These are phyloP conservation scores for Maniola jurtina DNA, from an alignment of 1,140 invertebrate genomes.

Conservation along the genomic window DNA sequence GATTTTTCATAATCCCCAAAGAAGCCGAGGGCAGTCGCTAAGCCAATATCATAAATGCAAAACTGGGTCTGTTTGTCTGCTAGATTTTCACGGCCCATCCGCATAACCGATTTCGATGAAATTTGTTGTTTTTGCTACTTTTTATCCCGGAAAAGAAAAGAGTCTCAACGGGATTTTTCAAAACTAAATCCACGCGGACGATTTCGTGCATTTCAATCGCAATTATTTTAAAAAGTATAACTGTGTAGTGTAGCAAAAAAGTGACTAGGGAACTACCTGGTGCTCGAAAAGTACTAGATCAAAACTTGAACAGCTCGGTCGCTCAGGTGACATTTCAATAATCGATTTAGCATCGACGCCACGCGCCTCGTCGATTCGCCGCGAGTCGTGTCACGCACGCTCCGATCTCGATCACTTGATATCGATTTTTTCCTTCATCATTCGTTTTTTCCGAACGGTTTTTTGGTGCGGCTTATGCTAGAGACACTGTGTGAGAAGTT, in stretches of 20 bases:
- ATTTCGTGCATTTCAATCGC: too few species aligned
- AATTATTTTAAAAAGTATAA: too few species aligned
- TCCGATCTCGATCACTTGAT: constrained; percentile 37
- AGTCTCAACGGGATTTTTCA: too few species aligned
- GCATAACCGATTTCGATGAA: too few species aligned
- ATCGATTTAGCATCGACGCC: constrained; percentile 60
- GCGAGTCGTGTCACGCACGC: constrained; percentile 63
- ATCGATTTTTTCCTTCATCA: constrained; percentile 57
- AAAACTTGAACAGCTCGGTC: background rate
- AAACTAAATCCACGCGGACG: too few species aligned
- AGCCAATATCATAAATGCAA: too few species aligned
- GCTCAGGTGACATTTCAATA: constrained; percentile 32
- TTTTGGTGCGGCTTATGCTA: constrained; percentile 40
- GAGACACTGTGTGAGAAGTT: background rate
- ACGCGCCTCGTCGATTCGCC: constrained; percentile 51
- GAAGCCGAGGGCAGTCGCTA: too few species aligned
- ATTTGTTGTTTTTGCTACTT: too few species aligned
- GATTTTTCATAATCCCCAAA: too few species aligned
- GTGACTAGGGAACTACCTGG: background rate
- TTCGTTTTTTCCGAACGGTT: constrained; percentile 44
- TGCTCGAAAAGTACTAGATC: constrained; percentile 16
- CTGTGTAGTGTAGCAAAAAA: background rate
- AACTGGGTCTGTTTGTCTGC: too few species aligned
- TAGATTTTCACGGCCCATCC: too few species aligned
- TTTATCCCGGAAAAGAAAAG: too few species aligned